Conservation (phyloP, 2,797 vertebrate genomes). For the Clarias fuscus region DNA sequence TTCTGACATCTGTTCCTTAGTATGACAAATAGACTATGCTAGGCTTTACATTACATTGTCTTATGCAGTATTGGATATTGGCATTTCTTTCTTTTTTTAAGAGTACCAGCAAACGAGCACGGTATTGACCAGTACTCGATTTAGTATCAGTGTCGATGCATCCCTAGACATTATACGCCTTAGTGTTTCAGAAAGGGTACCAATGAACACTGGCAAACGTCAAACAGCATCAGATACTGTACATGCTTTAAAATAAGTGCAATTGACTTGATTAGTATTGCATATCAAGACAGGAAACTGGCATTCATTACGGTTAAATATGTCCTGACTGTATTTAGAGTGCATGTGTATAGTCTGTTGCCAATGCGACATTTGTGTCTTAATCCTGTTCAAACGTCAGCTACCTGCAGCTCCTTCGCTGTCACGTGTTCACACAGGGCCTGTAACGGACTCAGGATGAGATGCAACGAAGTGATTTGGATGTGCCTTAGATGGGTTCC, state of each 20-base stretch:
- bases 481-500: constrained; percentile 70
- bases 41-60: background rate
- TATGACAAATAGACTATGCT: background rate
- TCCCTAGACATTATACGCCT: constrained; percentile 59
- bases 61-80: background rate
- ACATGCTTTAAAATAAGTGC: constrained; percentile 60
- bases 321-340: background rate
- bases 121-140: background rate
- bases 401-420: constrained; percentile 44
- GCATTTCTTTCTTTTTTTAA: background rate
- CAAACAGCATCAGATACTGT: background rate
- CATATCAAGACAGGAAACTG: constrained; percentile 8
- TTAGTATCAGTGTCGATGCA: constrained; percentile 14
- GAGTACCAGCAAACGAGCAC: background rate
- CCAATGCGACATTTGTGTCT: constrained; percentile 48
- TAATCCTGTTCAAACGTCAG: constrained; percentile 42
- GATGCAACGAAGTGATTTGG: constrained; percentile 53
- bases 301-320: constrained; percentile 24
- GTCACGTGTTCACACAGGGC: constrained; percentile 2
- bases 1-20: background rate
- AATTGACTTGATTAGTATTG: constrained; percentile 51
- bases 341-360: constrained; percentile 35
- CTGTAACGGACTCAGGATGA: constrained; percentile 48
- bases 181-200: constrained; percentile 64
- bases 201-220: constrained; percentile 58